phyloP scores from a whole-genome alignment of 2,888 invertebrate species.

The Lepidochitona cinerea region DNA sequence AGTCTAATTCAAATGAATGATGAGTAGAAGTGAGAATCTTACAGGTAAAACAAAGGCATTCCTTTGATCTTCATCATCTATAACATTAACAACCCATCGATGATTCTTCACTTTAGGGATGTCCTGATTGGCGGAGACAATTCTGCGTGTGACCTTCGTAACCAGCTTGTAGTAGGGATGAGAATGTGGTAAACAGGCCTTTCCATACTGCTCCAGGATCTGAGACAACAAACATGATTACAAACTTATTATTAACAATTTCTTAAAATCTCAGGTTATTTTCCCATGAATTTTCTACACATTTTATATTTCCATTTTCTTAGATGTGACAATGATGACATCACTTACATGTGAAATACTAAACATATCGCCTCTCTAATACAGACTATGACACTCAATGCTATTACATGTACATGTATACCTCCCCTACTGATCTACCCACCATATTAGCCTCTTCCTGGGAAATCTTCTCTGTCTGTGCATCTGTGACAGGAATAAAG shows the following conservation, averaged over 20 bases:
- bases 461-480: conserved; percentile 71
- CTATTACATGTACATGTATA: too few relatives aligned
- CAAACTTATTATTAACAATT: too few relatives aligned
- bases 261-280: too few relatives aligned
- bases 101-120: conserved; percentile 70
- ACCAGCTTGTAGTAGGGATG: conserved; percentile 71
- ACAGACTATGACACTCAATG: too few relatives aligned
- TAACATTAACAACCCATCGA: conserved; percentile 74
- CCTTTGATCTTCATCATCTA: conserved; percentile 69
- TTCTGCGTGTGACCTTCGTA: conserved; percentile 65
- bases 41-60: conserved; percentile 76
- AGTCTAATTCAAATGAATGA: too few relatives aligned
- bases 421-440: too few relatives aligned
- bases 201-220: conserved; percentile 64
- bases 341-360: too few relatives aligned
- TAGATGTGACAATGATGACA: too few relatives aligned
- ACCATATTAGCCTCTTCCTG: conserved; percentile 69
- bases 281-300: not conserved
- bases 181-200: conserved; percentile 63
- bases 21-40: too few relatives aligned
- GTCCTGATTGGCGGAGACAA: conserved; percentile 73
- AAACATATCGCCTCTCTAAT: too few relatives aligned
- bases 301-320: not conserved
- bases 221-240: conserved; percentile 27
- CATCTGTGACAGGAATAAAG: conserved; percentile 73